phyloP scores from a whole-genome alignment of 2,113 vertebrate genomes.

The Cranoglanis bouderius region DNA sequence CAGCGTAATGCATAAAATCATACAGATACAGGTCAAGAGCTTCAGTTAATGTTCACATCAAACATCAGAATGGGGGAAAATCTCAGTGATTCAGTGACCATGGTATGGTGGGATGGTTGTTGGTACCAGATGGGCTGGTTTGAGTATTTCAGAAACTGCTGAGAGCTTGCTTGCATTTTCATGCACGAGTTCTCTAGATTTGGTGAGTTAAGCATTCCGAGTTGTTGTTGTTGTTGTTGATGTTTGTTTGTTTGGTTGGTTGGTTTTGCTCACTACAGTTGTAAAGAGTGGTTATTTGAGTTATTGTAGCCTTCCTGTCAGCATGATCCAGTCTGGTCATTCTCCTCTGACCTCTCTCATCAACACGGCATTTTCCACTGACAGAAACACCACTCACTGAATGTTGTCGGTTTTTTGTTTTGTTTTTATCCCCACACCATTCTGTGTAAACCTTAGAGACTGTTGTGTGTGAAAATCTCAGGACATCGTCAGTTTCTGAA shows the following conservation, averaged over 20 bases:
- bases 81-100: background rate
- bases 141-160: background rate
- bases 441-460: background rate
- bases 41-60: background rate
- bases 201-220: background rate
- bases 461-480: background rate
- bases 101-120: background rate
- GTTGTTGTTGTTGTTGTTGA: too few relatives aligned
- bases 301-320: background rate
- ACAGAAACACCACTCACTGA: background rate
- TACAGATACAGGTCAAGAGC: background rate
- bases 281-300: too few relatives aligned
- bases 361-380: background rate
- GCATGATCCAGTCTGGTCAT: background rate
- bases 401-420: background rate
- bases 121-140: background rate
- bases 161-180: background rate
- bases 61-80: background rate
- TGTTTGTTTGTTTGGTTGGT: too few relatives aligned
- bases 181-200: background rate
- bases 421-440: background rate
- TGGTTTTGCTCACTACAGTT: background rate
- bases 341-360: background rate
- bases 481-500: background rate
- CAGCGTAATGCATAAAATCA: background rate